Evolutionary conservation across 1,140 invertebrate genomes (phyloP).

Genomic region (Cyrtorhinus lividipennis): DNA sequence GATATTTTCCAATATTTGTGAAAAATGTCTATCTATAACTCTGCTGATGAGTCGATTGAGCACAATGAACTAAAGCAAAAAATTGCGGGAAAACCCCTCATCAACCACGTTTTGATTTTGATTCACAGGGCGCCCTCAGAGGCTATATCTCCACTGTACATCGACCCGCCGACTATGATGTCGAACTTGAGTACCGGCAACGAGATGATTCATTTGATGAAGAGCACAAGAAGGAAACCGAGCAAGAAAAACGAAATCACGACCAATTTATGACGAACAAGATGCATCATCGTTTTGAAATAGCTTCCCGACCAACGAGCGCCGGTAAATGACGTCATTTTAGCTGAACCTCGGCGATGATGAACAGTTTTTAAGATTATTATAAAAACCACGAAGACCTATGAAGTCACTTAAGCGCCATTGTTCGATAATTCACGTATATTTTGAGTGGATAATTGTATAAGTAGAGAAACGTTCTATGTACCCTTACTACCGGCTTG

Average conservation of each 20-base stretch:
- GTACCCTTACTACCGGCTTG: no score
- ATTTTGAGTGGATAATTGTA: no score
- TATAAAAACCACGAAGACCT: neutral
- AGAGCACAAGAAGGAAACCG: constrained; percentile 9
- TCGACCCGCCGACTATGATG: neutral
- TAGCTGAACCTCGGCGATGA: neutral
- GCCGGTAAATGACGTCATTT: neutral
- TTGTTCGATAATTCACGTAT: neutral
- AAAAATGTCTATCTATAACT: no score
- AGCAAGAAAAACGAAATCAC: constrained; percentile 20
- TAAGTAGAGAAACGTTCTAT: no score
- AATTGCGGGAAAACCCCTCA: no score
- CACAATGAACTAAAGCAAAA: no score
- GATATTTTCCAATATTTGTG: no score
- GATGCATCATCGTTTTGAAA: no score
- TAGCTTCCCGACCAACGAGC: neutral
- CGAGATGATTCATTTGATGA: constrained; percentile 13
- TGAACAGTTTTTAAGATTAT: neutral
- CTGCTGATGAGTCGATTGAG: no score
- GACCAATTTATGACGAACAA: constrained; percentile 20
- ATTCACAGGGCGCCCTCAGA: constrained; percentile 5
- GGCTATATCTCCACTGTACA: constrained; percentile 8
- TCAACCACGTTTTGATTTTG: no score
- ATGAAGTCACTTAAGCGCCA: neutral
- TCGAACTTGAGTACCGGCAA: neutral